Evolutionary conservation across 1,140 invertebrate genomes (phyloP).

Genomic region (Drosophila orosa): DNA sequence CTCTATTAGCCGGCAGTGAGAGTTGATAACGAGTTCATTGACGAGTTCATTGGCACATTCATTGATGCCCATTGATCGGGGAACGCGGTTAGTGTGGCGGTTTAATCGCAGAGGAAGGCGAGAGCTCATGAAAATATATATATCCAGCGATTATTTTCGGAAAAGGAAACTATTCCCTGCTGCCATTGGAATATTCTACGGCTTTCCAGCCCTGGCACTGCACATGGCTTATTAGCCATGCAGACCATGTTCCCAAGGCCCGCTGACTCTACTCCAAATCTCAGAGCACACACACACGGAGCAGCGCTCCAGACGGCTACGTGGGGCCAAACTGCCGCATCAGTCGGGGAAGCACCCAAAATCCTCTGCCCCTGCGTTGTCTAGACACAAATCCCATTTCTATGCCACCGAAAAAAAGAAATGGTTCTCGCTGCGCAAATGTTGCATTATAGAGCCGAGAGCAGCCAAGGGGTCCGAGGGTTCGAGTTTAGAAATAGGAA

Average conservation of each 20-base stretch:
- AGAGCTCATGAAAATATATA: conserved; percentile 3
- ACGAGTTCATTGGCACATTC: conserved; percentile 80
- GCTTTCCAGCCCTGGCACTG: background rate
- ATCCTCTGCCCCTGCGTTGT: conserved; percentile 14
- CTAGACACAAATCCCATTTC: conserved; percentile 49
- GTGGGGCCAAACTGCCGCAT: conserved; percentile 44
- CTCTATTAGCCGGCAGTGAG: conserved; percentile 42
- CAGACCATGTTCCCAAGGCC: conserved; percentile 64
- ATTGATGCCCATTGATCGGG: conserved; percentile 57
- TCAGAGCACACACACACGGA: conserved; percentile 36
- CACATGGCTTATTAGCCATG: conserved; percentile 64
- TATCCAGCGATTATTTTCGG: background rate
- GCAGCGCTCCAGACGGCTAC: conserved; percentile 35
- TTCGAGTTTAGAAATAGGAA: conserved; percentile 29
- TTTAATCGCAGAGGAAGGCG: conserved; percentile 11
- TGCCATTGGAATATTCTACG: background rate
- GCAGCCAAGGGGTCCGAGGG: background rate
- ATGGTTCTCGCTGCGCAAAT: conserved; percentile 34
- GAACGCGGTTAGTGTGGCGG: conserved; percentile 47
- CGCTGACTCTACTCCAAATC: conserved; percentile 59
- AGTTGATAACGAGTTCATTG: conserved; percentile 75
- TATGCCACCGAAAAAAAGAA: conserved; percentile 36
- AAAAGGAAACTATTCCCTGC: background rate
- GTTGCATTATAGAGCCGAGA: conserved; percentile 45
- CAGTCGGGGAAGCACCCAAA: background rate